A percentile compares a stretch with the other conserved stretches of the same genome.
These are phyloP conservation scores for Furcula furcula DNA, from an alignment of 2,888 invertebrate species.

Conservation along the genomic window DNA sequence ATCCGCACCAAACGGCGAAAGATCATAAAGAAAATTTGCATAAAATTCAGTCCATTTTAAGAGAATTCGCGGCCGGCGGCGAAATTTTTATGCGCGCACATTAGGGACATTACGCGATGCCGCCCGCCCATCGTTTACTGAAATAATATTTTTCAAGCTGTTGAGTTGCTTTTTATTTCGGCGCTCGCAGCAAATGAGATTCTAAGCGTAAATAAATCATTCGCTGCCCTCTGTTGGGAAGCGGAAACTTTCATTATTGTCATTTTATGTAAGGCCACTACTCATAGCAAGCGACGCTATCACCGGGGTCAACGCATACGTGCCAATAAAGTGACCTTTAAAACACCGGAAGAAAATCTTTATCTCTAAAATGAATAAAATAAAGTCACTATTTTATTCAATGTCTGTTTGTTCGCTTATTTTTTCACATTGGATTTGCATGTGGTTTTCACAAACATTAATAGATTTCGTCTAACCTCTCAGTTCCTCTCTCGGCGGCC, in stretches of 20 bases:
- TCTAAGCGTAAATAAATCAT: constrained; percentile 72
- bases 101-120: constrained; percentile 61
- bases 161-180: constrained; percentile 69
- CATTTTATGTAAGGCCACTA: constrained; percentile 29
- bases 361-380: too few relatives aligned
- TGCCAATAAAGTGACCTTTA: too few relatives aligned
- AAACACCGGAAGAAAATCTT: too few relatives aligned
- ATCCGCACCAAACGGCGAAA: constrained; percentile 57
- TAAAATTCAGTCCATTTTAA: constrained; percentile 60
- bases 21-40: constrained; percentile 65
- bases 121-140: constrained; percentile 42
- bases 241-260: constrained; percentile 47
- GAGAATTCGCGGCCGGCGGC: constrained; percentile 49
- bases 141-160: constrained; percentile 75
- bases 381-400: too few relatives aligned
- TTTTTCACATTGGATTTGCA: too few relatives aligned
- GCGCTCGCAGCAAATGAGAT: constrained; percentile 65
- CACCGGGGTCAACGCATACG: too few relatives aligned
- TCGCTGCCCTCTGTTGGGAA: constrained; percentile 40
- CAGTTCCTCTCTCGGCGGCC: too few relatives aligned
- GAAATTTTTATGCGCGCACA: constrained; percentile 61
- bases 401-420: too few relatives aligned
- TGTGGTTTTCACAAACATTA: too few relatives aligned
- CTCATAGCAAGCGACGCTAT: constrained; percentile 3
- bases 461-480: too few relatives aligned